Conservation (phyloP, 2,113 vertebrate genomes). For the Alethe castanea region DNA sequence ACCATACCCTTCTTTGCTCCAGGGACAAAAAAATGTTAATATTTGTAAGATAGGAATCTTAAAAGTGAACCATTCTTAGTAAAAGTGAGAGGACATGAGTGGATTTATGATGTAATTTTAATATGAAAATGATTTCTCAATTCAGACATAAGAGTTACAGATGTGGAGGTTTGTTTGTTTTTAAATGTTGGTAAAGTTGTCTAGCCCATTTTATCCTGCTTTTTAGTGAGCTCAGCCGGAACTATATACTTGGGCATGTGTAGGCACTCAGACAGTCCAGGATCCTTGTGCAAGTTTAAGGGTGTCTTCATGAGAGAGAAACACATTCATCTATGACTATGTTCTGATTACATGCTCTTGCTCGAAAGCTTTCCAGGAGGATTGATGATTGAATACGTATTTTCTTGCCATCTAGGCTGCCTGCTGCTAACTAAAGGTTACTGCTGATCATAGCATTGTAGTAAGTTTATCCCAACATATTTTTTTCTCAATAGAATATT, state of each 20-base stretch:
- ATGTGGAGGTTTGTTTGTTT: neutral
- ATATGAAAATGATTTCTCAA: neutral
- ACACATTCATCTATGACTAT: neutral
- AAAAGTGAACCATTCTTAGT: neutral
- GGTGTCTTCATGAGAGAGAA: neutral
- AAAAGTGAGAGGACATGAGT: neutral
- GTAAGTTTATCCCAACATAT: neutral
- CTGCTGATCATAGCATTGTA: neutral
- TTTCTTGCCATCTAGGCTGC: neutral
- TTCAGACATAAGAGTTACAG: neutral
- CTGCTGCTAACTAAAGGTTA: neutral
- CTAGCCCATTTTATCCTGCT: neutral
- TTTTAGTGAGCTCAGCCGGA: neutral
- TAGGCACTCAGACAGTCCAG: neutral
- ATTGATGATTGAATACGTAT: neutral
- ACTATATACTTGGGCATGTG: neutral
- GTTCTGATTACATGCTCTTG: neutral
- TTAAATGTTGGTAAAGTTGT: neutral
- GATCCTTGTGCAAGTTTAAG: neutral
- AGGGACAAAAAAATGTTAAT: neutral
- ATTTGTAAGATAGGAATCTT: neutral
- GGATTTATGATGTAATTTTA: neutral
- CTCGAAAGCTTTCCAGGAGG: neutral
- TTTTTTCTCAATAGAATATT: neutral
- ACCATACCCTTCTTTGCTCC: neutral